Percentiles rank a stretch among this genome's conserved stretches.
Evolutionary conservation across 2,888 invertebrate genomes (phyloP).

Genomic region (Spodoptera littoralis): DNA sequence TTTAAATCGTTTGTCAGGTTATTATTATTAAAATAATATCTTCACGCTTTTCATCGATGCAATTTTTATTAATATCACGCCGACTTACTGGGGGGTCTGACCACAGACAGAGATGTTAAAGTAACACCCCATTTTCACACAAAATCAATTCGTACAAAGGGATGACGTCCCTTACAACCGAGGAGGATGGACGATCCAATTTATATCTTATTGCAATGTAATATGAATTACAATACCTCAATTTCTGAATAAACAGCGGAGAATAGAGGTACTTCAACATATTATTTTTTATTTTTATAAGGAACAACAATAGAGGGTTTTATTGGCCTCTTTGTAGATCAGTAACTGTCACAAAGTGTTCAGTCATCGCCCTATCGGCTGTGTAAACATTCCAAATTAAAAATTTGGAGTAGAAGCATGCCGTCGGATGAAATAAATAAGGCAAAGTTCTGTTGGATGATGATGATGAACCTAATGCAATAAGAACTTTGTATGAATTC

Average conservation of each 20-base stretch:
- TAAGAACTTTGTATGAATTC: no score
- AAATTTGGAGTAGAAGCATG: slow-evolving; percentile 50
- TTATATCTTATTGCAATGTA: slow-evolving; percentile 40
- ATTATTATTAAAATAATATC: no score
- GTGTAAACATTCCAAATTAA: slow-evolving; percentile 76
- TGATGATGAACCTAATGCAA: no score
- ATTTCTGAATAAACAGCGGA: slow-evolving; percentile 35
- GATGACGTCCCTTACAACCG: slow-evolving; percentile 52
- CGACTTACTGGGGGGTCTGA: slow-evolving; percentile 70
- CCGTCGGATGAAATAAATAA: slow-evolving; percentile 18
- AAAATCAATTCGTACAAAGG: slow-evolving; percentile 66
- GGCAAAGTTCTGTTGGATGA: no score
- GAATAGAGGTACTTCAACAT: slow-evolving; percentile 67
- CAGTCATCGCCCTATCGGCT: slow-evolving; percentile 80
- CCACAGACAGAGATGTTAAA: slow-evolving; percentile 64
- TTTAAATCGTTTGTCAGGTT: no score
- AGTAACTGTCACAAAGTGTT: slow-evolving; percentile 81
- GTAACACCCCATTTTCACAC: slow-evolving; percentile 69
- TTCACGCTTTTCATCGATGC: slow-evolving; percentile 4
- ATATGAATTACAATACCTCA: slow-evolving; percentile 48
- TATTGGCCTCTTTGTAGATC: slow-evolving; percentile 85
- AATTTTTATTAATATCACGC: slow-evolving; percentile 35
- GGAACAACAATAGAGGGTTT: slow-evolving; percentile 77
- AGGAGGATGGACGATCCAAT: slow-evolving; percentile 29
- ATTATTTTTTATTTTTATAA: slow-evolving; percentile 75